phyloP scores from a whole-genome alignment of 2,113 vertebrate genomes.

The Mixornis gularis region DNA sequence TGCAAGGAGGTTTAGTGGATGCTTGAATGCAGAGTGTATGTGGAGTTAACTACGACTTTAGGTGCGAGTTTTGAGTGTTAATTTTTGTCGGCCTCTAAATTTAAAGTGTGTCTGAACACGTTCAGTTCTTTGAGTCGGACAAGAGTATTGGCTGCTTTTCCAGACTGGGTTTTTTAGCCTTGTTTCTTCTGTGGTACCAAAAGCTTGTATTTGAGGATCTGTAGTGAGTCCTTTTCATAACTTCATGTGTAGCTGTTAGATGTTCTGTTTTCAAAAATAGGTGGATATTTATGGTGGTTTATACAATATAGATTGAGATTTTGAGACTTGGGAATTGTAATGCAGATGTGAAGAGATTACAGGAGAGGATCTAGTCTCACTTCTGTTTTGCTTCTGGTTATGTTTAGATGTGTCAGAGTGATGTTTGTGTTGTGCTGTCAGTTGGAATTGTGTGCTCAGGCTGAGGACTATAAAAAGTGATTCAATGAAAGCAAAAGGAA shows the following conservation, averaged over 20 bases:
- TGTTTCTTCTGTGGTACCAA: background rate
- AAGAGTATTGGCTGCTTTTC: background rate
- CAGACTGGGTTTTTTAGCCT: background rate
- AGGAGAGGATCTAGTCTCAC: background rate
- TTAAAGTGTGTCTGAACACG: background rate
- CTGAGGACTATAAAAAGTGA: constrained; percentile 24
- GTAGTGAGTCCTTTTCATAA: background rate
- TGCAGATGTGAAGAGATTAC: background rate
- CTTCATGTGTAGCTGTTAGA: background rate
- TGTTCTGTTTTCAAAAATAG: background rate
- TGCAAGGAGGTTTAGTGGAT: background rate
- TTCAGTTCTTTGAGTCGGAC: background rate
- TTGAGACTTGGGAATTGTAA: background rate
- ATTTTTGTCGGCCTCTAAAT: background rate
- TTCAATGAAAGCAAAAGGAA: constrained; percentile 6
- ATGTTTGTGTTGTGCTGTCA: background rate
- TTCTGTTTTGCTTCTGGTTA: background rate
- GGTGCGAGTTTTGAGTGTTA: background rate
- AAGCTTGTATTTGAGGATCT: background rate
- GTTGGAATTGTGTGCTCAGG: background rate
- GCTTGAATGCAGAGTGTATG: background rate
- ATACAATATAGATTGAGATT: background rate
- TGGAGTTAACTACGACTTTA: background rate
- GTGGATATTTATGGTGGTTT: background rate
- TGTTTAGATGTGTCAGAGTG: background rate